These are phyloP conservation scores for Noturus placidus DNA, from an alignment of 2,113 vertebrate genomes.

Conservation along the genomic window DNA sequence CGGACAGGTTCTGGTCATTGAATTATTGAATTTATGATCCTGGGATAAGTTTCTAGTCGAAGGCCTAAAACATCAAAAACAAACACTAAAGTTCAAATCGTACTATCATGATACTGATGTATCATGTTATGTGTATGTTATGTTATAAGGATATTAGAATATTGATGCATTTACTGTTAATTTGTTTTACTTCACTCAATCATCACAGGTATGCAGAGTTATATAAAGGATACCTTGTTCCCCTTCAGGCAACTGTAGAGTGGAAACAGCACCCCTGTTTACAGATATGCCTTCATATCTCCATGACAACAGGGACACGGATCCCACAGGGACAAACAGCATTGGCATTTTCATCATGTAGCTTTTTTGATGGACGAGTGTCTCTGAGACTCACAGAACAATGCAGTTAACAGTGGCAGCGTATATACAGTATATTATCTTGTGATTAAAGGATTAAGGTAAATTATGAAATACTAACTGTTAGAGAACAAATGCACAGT, in stretches of 20 bases:
- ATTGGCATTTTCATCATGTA: constrained; percentile 10
- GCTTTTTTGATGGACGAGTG: background rate
- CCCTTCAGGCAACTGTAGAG: background rate
- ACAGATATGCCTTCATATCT: constrained; percentile 2
- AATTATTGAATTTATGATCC: background rate
- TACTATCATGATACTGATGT: background rate
- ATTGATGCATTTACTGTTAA: background rate
- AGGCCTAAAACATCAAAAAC: background rate
- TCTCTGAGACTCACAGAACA: background rate
- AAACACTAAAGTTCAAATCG: background rate
- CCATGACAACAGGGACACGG: constrained; percentile 14
- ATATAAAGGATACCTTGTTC: background rate
- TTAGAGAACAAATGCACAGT: background rate
- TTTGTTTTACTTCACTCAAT: background rate
- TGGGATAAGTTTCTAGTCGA: background rate
- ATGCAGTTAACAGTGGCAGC: background rate
- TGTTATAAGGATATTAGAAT: background rate
- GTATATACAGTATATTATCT: background rate
- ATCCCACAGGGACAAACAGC: background rate
- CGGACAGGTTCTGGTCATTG: background rate
- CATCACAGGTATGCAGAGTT: background rate
- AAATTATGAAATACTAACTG: background rate
- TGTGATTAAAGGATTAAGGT: background rate
- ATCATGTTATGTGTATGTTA: too few relatives aligned
- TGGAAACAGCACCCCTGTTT: background rate